A percentile compares a stretch with the other conserved stretches of the same genome.
Conservation (phyloP, 2,888 invertebrate genomes). For the Blastobasis adustella region DNA sequence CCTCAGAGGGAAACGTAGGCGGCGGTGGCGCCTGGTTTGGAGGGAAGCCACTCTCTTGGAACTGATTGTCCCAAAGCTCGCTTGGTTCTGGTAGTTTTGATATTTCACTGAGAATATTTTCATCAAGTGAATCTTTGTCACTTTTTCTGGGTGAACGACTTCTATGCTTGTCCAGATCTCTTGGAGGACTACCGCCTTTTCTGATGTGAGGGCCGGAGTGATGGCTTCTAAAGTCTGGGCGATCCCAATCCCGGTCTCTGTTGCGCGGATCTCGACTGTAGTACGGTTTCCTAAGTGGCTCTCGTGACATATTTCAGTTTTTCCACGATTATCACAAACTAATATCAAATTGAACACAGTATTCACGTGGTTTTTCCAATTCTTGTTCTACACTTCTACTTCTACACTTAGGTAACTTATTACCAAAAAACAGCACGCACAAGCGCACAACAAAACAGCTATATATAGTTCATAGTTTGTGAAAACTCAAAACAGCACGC, state of each 20-base stretch:
- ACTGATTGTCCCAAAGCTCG: constrained; percentile 60
- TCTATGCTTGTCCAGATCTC: constrained; percentile 31
- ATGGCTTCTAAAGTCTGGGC: constrained; percentile 16
- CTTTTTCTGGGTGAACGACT: constrained; percentile 50
- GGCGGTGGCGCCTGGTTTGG: constrained; percentile 21
- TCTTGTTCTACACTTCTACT: background rate
- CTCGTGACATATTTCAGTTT: constrained; percentile 22
- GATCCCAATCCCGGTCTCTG: constrained; percentile 29
- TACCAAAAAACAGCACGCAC: background rate
- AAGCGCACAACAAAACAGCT: background rate
- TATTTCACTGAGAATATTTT: constrained; percentile 60
- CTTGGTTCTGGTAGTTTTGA: constrained; percentile 59
- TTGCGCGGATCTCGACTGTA: constrained; percentile 18
- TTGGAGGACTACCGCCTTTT: constrained; percentile 42
- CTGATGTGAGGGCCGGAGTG: constrained; percentile 17
- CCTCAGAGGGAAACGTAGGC: constrained; percentile 32
- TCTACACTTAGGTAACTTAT: background rate
- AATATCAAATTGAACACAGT: background rate
- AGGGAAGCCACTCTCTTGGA: constrained; percentile 35
- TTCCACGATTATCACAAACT: background rate
- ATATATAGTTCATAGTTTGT: too few relatives aligned
- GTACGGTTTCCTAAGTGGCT: constrained; percentile 17
- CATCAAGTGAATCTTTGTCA: constrained; percentile 55
- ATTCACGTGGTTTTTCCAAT: too few relatives aligned
- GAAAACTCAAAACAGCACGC: too few relatives aligned